Evolutionary conservation across 2,888 invertebrate species (phyloP).

Genomic region (Leptopterna dolabrata): DNA sequence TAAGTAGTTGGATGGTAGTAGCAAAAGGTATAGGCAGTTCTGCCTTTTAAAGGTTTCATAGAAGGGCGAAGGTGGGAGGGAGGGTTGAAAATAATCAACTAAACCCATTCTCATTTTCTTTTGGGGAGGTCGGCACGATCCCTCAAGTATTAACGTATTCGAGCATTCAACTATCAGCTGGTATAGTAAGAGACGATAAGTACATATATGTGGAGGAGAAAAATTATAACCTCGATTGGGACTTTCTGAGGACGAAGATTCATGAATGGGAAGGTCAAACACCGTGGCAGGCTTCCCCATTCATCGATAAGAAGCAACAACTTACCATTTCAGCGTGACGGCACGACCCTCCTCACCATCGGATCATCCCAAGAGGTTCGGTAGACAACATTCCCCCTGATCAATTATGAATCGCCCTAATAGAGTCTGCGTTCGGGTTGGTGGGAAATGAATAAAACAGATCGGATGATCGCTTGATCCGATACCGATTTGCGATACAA

Average conservation of each 20-base stretch:
- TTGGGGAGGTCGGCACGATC: no score
- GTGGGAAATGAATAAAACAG: slow-evolving; percentile 10
- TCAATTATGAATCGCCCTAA: slow-evolving; percentile 37
- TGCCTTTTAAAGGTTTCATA: no score
- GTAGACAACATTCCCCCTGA: slow-evolving; percentile 1
- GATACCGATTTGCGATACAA: background rate
- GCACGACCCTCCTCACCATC: background rate
- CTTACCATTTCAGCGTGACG: slow-evolving; percentile 12
- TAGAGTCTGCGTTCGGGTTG: slow-evolving; percentile 26
- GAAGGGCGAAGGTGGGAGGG: no score
- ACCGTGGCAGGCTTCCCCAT: background rate
- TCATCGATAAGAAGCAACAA: slow-evolving; percentile 7
- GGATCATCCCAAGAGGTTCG: background rate
- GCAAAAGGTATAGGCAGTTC: no score
- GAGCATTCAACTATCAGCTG: no score
- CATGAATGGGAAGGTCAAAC: background rate
- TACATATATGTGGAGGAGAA: background rate
- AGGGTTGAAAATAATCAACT: no score
- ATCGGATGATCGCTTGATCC: slow-evolving; percentile 6
- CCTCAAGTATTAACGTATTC: no score
- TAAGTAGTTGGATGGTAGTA: no score
- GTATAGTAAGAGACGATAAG: no score
- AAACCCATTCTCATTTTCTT: no score
- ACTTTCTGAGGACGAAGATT: background rate
- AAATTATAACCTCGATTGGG: background rate